A percentile compares a stretch with the other conserved stretches of the same genome.
Conservation (phyloP, 1,140 invertebrate species). For the Drosophila athabasca region DNA sequence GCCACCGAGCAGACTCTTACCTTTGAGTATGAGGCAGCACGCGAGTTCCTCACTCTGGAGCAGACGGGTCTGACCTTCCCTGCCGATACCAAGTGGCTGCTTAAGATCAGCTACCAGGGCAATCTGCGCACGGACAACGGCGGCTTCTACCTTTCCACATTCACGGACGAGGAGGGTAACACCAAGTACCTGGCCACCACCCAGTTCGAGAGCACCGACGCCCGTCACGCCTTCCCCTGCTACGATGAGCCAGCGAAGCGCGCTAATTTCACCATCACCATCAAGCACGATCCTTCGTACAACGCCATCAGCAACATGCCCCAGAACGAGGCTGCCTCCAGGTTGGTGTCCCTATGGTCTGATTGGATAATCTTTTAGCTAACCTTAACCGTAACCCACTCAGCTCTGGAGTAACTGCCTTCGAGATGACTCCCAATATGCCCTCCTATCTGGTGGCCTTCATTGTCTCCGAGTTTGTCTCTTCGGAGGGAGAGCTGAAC, state of each 20-base stretch:
- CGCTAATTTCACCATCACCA: constrained; percentile 89
- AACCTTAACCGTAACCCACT: no score
- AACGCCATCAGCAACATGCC: constrained; percentile 91
- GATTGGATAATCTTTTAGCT: not conserved
- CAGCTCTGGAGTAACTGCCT: constrained; percentile 63
- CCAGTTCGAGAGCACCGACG: constrained; percentile 92
- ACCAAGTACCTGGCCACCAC: constrained; percentile 89
- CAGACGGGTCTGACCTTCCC: constrained; percentile 49
- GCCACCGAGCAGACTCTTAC: constrained; percentile 9
- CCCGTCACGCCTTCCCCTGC: constrained; percentile 93
- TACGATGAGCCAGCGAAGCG: constrained; percentile 95
- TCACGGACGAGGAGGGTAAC: constrained; percentile 84
- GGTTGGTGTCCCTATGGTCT: constrained; percentile 33
- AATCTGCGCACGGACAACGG: constrained; percentile 86
- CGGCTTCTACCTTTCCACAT: constrained; percentile 93
- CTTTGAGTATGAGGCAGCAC: constrained; percentile 24
- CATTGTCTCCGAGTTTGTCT: constrained; percentile 85
- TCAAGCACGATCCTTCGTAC: constrained; percentile 86
- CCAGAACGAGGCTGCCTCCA: constrained; percentile 30
- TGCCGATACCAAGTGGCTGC: constrained; percentile 69
- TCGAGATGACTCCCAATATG: constrained; percentile 62
- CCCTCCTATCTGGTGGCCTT: constrained; percentile 77
- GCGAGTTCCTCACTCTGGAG: constrained; percentile 72
- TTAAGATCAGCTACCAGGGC: constrained; percentile 85
- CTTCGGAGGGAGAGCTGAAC: constrained; percentile 68